Percentiles rank a stretch among this genome's conserved stretches.
phyloP scores from a whole-genome alignment of 2,888 invertebrate species.

The Criorhina ranunculi region DNA sequence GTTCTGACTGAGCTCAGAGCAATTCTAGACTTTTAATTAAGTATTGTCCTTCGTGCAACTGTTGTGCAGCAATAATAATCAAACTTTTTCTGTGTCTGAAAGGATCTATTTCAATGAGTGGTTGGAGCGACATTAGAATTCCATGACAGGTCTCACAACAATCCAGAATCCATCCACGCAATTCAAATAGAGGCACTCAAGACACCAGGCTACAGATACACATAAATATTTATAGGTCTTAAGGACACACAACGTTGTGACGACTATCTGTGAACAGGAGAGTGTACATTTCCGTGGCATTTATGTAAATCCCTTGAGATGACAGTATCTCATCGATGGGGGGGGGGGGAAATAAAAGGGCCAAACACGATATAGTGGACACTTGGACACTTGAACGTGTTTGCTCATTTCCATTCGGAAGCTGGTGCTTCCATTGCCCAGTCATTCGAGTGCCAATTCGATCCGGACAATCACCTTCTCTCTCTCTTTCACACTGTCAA shows the following conservation, averaged over 20 bases:
- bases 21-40: conserved; percentile 46
- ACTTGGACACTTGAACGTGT: conserved; percentile 25
- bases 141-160: conserved; percentile 37
- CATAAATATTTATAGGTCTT: conserved; percentile 27
- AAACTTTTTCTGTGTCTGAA: conserved; percentile 5
- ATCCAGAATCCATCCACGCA: conserved; percentile 16
- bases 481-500: not conserved
- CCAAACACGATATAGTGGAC: conserved; percentile 4
- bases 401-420: conserved; percentile 2
- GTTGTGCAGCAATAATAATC: conserved; percentile 12
- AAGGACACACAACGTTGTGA: conserved; percentile 11
- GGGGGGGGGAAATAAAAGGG: not conserved
- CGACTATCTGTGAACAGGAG: not conserved
- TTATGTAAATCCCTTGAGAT: conserved; percentile 45
- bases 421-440: not conserved
- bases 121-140: conserved; percentile 31
- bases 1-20: conserved; percentile 7
- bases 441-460: conserved; percentile 30
- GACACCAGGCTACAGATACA: not conserved
- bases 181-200: conserved; percentile 26
- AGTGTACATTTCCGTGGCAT: conserved; percentile 23
- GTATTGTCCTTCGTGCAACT: conserved; percentile 32
- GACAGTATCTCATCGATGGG: conserved; percentile 24
- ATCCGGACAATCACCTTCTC: conserved; percentile 32
- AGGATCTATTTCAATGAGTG: not conserved